Conservation (phyloP, 2,113 vertebrate species). For the Nanorana parkeri region DNA sequence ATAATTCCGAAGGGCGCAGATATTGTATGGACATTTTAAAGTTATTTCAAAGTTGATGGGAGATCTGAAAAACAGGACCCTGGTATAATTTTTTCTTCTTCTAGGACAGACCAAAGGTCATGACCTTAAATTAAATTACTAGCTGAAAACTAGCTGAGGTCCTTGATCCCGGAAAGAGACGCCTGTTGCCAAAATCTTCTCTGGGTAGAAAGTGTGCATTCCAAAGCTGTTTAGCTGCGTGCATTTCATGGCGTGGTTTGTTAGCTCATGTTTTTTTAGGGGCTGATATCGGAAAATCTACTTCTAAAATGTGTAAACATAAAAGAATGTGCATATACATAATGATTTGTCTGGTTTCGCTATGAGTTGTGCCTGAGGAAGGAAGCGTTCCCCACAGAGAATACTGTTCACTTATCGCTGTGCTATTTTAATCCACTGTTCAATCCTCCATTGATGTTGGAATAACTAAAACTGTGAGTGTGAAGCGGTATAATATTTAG, state of each 20-base stretch:
- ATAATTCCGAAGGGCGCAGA: too few species aligned
- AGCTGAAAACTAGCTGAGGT: constrained; percentile 23
- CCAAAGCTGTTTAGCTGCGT: neutral
- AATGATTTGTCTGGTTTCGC: neutral
- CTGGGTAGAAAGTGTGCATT: neutral
- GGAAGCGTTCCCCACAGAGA: neutral
- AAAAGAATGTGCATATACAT: constrained; percentile 33
- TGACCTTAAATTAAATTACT: neutral
- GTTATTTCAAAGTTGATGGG: neutral
- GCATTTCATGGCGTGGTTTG: neutral
- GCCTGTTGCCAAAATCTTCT: constrained; percentile 31
- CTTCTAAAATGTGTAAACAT: constrained; percentile 1
- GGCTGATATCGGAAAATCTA: constrained; percentile 5
- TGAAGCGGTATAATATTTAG: neutral
- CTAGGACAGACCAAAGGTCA: constrained; percentile 22
- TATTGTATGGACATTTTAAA: too few species aligned
- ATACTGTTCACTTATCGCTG: neutral
- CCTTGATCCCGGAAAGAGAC: constrained; percentile 12
- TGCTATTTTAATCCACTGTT: neutral
- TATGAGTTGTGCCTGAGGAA: neutral
- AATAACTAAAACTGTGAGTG: neutral
- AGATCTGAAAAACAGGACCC: neutral
- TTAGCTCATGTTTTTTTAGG: constrained; percentile 5
- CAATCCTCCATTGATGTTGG: neutral
- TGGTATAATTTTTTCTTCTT: neutral